phyloP scores from a whole-genome alignment of 2,888 invertebrate genomes.

The Ecliptopera silaceata region DNA sequence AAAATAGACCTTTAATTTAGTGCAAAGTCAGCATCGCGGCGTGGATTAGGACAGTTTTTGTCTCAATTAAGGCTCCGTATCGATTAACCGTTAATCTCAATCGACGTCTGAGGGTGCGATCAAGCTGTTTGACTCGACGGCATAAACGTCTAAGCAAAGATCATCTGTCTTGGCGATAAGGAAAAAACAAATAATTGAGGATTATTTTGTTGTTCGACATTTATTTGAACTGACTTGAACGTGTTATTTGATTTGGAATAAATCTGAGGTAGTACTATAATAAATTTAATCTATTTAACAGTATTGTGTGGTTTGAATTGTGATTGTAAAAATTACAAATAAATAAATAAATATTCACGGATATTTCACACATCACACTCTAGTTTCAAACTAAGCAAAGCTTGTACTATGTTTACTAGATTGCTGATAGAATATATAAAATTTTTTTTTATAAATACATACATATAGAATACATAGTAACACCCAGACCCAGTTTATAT shows the following conservation, averaged over 20 bases:
- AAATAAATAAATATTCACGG: too few relatives aligned
- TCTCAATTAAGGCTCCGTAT: conserved; percentile 56
- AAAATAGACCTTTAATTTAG: conserved; percentile 29
- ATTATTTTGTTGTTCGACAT: conserved; percentile 13
- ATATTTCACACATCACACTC: too few relatives aligned
- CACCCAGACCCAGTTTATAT: too few relatives aligned
- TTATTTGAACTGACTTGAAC: conserved; percentile 20
- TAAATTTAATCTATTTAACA: too few relatives aligned
- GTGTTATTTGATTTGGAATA: not conserved
- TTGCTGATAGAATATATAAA: too few relatives aligned
- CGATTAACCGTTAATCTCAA: conserved; percentile 69
- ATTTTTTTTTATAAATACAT: too few relatives aligned
- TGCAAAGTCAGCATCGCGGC: conserved; percentile 28
- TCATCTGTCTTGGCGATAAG: conserved; percentile 47
- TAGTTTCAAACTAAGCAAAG: too few relatives aligned
- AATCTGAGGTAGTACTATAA: too few relatives aligned
- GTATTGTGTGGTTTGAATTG: too few relatives aligned
- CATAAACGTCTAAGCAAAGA: conserved; percentile 58
- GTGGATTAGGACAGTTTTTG: conserved; percentile 45
- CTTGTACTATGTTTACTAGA: too few relatives aligned
- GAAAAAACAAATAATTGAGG: conserved; percentile 29
- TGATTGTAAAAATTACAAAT: too few relatives aligned
- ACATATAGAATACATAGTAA: too few relatives aligned
- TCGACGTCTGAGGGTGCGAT: conserved; percentile 55
- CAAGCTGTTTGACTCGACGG: conserved; percentile 60